Base-by-base conservation (phyloP, 2,888 invertebrate genomes). In the Lypha dubia region DNA sequence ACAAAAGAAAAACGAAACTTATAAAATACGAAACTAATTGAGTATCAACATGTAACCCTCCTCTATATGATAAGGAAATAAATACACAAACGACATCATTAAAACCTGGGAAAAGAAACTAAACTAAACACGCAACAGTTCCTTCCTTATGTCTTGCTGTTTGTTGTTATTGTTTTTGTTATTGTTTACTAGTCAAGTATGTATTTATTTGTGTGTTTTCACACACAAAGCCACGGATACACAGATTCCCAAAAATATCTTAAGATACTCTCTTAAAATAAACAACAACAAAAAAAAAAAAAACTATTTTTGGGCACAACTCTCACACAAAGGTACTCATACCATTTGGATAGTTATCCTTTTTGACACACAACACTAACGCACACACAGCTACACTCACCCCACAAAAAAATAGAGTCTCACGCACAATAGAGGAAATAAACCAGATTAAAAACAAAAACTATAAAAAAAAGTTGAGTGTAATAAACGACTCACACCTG, bases 81-180 rank as follows among this genome's bases (percentile, higher is more conserved):
- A 32, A 63, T 28, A 70, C 35, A 41, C 20, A 63, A 46, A 53
- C 41, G 56, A 63, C 24, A 71, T 28, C 35, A 63, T 22, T 35
- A n/a, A 35, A 67, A 44, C 6, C 24, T 17, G 41, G 74, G 67
- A 65, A 80, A 74, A 60, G 60, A 46, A 74, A 13, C 60, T 4
- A 60, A 80, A 74, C 51, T 60, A 53, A 68, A 68, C 67, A 77
- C 62, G 84, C 84, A 84, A 84, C 84, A 84, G 84, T 84, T 84
- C 84, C 68, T 84, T 77, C 68, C 62, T 77, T 58, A 9, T 70
- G 63, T 63, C 38, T 74, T 24, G 9, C 32, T 53, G 13, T 44
- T 73, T 8, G 4, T 32, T 65, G 20, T 44, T 73, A 5, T 32
- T 65, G 20, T 44, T 73, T 1, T n/a, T 46, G 46, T 17, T n/a